Evolutionary conservation across 2,797 vertebrate genomes (phyloP), one percentile per base, ranked within the genome.

Genomic region (Sebastes itinus): DNA sequence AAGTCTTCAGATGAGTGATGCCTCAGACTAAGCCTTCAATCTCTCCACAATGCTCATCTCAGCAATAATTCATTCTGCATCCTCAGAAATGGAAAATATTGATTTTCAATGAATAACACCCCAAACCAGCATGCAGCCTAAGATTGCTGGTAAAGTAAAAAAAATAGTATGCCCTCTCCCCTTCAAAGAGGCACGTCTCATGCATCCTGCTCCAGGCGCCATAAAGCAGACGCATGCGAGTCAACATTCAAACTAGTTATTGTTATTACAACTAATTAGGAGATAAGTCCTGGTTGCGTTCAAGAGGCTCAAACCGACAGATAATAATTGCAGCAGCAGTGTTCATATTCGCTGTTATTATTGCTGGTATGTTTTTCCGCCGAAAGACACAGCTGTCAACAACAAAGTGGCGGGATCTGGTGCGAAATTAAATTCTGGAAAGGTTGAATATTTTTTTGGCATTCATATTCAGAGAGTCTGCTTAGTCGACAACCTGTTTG

Each of bases 71-170:
- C 89, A 94, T 92, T 91, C 83, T 82, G 90, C 88, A 93, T 93
- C 92, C 92, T 92, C 87, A 93, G 90, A 94, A 94, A 93, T 93
- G 89, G 91, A 95, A 95, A 94, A 93, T 93, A 94, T 94, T 90
- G 93, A 94, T 95, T 94, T 94, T 92, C 92, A 93, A 89, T 93
- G 85, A 94, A 90, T 86, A 92, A 92, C 92, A 90, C 85, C 89
- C 84, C 77, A 88, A 91, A 93, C 84, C 89, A 80, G 80, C 82
- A 67, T 65, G 77, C 81, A 80, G 67, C 68, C 81, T 59, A 27
- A 87, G 81, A 86, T 81, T 86, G 80, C 75, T 18, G 1, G 80
- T 84, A 81, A 88, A 81, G 80, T 75, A 30, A 54, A 49, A 49
- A 80, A 83, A 84, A 82, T 38, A 75, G 49, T n/a, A 14, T 63